These are phyloP conservation scores for Pristiophorus japonicus DNA, from an alignment of 2,113 vertebrate genomes.

Conservation along the genomic window DNA sequence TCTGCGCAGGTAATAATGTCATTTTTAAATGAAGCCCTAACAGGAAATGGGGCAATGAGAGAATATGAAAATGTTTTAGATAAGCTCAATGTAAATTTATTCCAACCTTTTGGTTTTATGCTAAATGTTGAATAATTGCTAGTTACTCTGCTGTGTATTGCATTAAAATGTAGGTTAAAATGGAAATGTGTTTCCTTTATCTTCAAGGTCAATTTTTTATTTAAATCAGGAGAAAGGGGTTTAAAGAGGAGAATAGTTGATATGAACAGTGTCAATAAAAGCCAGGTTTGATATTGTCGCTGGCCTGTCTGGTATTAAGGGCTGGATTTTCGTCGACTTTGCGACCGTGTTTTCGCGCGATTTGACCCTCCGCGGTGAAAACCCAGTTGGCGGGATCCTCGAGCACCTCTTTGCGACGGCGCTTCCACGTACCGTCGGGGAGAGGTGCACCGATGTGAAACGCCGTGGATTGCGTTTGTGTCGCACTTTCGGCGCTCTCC, in stretches of 20 bases:
- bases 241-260: background rate
- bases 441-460: too few relatives aligned
- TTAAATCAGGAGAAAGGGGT: background rate
- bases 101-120: background rate
- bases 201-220: background rate
- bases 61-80: background rate
- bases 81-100: background rate
- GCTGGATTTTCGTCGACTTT: too few relatives aligned
- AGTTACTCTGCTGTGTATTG: background rate
- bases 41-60: background rate
- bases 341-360: too few relatives aligned
- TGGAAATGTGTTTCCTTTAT: background rate
- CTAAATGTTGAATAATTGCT: background rate
- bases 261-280: background rate
- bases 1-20: too few relatives aligned
- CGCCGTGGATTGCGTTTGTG: too few relatives aligned
- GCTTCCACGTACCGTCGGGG: too few relatives aligned
- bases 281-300: background rate
- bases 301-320: too few relatives aligned
- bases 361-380: too few relatives aligned
- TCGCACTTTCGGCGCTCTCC: too few relatives aligned
- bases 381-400: too few relatives aligned
- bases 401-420: too few relatives aligned
- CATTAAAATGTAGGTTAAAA: background rate
- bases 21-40: background rate